Conservation (phyloP, 2,888 invertebrate genomes). For the Drosophila borealis region DNA sequence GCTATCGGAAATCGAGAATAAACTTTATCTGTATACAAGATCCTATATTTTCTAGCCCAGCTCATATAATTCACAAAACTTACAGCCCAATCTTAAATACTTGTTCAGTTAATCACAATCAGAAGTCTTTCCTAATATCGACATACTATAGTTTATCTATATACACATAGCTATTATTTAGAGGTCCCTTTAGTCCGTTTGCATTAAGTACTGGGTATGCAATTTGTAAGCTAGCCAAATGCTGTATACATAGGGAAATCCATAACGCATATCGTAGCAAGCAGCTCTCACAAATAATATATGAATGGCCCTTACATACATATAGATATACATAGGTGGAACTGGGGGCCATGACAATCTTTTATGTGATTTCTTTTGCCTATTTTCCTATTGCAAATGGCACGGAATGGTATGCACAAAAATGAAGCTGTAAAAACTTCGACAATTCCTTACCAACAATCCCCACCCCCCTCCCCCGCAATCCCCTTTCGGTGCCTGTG, state of each 20-base stretch:
- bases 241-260: conserved; percentile 47
- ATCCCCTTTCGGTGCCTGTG: background rate
- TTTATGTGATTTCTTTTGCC: conserved; percentile 73
- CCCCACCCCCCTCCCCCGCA: too few species aligned
- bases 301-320: conserved; percentile 34
- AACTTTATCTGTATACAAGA: too few species aligned
- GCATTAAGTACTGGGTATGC: conserved; percentile 4
- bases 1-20: too few species aligned
- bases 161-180: background rate
- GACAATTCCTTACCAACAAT: conserved; percentile 5
- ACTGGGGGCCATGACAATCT: conserved; percentile 57
- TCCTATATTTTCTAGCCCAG: too few species aligned
- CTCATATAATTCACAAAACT: too few species aligned
- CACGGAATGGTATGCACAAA: conserved; percentile 44
- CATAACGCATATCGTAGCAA: conserved; percentile 48
- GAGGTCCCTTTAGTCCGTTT: background rate
- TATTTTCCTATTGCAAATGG: conserved; percentile 58
- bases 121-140: too few species aligned
- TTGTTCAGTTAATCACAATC: too few species aligned
- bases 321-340: conserved; percentile 4
- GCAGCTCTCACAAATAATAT: conserved; percentile 51
- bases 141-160: too few species aligned
- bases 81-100: too few species aligned
- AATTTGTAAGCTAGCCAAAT: conserved; percentile 54
- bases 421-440: conserved; percentile 66